phyloP scores from a whole-genome alignment of 2,113 vertebrate genomes.

The Gymnobelideus leadbeateri region DNA sequence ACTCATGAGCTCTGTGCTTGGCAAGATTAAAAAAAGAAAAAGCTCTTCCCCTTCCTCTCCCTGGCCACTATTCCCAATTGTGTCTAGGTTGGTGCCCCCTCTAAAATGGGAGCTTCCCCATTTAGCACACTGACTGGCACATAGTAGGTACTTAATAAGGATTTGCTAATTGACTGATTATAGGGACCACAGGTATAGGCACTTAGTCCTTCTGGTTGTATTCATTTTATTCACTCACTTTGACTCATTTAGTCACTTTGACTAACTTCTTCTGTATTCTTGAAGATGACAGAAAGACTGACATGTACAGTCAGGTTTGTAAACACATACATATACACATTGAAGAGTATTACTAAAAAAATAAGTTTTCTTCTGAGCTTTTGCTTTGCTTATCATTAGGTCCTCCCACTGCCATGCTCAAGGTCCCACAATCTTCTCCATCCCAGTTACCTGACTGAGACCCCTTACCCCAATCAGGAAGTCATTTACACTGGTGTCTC shows the following conservation, averaged over 20 bases:
- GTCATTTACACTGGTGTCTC: background rate
- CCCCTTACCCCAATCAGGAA: background rate
- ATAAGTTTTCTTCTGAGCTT: background rate
- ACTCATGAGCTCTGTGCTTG: background rate
- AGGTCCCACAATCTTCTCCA: background rate
- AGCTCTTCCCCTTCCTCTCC: background rate
- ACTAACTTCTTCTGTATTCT: slow-evolving; percentile 33
- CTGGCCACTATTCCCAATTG: background rate
- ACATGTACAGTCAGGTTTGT: background rate
- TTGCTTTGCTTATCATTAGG: background rate
- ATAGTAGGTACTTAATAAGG: too few species aligned
- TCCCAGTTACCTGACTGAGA: background rate
- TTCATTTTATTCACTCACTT: slow-evolving; percentile 47
- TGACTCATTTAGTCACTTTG: slow-evolving; percentile 37
- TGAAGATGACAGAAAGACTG: slow-evolving; percentile 40
- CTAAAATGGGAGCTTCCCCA: background rate
- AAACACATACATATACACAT: background rate
- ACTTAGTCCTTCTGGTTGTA: background rate
- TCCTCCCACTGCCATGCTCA: background rate
- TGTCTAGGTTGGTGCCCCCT: background rate
- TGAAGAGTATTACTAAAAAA: background rate
- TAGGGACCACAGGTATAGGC: background rate
- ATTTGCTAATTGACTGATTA: background rate
- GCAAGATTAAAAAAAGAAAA: background rate
- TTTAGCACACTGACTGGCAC: background rate